Evolutionary conservation across 2,888 invertebrate genomes (phyloP).

Genomic region (Caenorhabditis sinica): DNA sequence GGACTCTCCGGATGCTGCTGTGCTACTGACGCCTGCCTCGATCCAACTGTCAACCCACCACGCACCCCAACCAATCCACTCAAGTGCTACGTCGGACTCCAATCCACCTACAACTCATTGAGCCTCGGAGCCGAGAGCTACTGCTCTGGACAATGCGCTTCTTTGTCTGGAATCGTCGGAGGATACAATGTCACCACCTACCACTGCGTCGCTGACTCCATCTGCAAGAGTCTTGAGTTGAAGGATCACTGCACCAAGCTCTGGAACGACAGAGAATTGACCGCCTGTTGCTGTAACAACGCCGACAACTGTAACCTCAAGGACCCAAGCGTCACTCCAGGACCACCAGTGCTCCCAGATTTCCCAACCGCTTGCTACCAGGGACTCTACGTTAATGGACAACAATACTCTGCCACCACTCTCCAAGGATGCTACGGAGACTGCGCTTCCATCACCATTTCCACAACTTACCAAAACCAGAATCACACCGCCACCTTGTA

Average conservation of each 20-base stretch:
- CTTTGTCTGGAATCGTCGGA: conserved; percentile 64
- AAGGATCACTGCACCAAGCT: conserved; percentile 50
- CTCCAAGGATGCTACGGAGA: conserved; percentile 69
- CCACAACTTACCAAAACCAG: conserved; percentile 35
- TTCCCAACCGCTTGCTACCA: conserved; percentile 66
- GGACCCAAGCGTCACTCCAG: conserved; percentile 46
- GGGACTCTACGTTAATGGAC: conserved; percentile 56
- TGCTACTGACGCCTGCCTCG: conserved; percentile 66
- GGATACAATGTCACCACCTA: conserved; percentile 67
- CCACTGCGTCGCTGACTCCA: conserved; percentile 64
- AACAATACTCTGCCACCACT: conserved; percentile 43
- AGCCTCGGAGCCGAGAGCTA: conserved; percentile 66
- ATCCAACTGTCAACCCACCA: conserved; percentile 65
- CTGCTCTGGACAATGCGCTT: conserved; percentile 72
- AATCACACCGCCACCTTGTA: conserved; percentile 61
- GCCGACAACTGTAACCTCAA: conserved; percentile 70
- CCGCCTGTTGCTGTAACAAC: conserved; percentile 73
- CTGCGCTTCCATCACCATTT: conserved; percentile 66
- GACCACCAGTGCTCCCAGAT: conserved; percentile 57
- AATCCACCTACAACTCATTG: conserved; percentile 62
- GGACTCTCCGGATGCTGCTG: conserved; percentile 70
- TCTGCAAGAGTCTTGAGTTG: conserved; percentile 66
- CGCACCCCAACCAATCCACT: conserved; percentile 62
- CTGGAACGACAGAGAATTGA: conserved; percentile 56
- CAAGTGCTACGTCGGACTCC: conserved; percentile 72